Base-by-base conservation (phyloP, 2,797 vertebrate species). In the Chelonia mydas region DNA sequence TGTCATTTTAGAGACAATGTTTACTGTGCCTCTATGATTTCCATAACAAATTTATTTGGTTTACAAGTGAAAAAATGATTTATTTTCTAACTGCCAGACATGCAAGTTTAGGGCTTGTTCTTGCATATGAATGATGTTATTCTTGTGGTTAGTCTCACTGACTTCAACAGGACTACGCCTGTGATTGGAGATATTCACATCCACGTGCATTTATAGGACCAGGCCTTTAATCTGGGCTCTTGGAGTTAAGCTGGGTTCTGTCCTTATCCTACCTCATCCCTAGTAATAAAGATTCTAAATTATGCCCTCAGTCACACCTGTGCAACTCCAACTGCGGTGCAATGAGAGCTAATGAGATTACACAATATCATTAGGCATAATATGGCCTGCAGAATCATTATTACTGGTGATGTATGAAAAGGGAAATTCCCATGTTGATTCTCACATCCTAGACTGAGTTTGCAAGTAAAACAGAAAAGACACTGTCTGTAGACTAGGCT, bases 301-400 rank as follows among this genome's bases (percentile, higher is more conserved):
- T 11, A 47, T 84, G 83, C 0, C 1, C 33, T 33, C 16, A 92
- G 54, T 57, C 88, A 83, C 61, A 82, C 74, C 27, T 76, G 25
- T 49, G 7, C 15, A 49, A 47, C 15, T 76, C 11, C 41, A 87
- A 23, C 13, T 25, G 11, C 84, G 72, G 85, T 28, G 77, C 41
- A 74, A 83, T 0, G 17, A 8, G 9, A 33, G 87, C 78, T 91
- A 84, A 31, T 4, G 65, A n/a, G 23, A 95, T 55, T 15, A 82
- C n/a, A n/a, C 2, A 7, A 50, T 13, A 68, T 61, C 31, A 61
- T 37, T 37, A 68, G 19, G 12, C 5, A 92, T 31, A 61, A 19
- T 0, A 0, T 28, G 45, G 11, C 49, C 72, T 0, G 0, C 25
- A 77, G 47, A 90, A 92, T 3, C n/a, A 10, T 41, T 31, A 0